Conservation (phyloP, 23 tunicate genomes). For the Ciona savignyi region DNA sequence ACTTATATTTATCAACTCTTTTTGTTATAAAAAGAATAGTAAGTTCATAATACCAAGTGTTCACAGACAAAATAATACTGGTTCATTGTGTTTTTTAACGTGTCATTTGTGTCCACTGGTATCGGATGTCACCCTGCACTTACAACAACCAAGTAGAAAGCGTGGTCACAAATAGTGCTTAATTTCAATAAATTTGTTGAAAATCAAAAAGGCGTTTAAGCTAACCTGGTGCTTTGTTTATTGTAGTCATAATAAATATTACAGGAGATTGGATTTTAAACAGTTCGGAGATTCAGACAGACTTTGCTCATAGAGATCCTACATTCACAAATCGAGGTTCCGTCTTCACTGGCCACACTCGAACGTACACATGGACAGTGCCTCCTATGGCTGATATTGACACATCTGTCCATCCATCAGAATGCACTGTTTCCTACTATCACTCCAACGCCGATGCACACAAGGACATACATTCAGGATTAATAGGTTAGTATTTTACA, state of each 20-base stretch:
- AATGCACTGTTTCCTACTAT: conserved; percentile 13
- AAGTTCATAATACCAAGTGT: too few species aligned
- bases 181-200: too few species aligned
- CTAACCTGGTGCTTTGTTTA: too few species aligned
- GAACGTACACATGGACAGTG: conserved; percentile 9
- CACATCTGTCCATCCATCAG: conserved; percentile 4
- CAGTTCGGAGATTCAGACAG: not conserved
- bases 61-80: too few species aligned
- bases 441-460: not conserved
- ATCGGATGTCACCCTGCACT: too few species aligned
- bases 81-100: too few species aligned
- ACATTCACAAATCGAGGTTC: conserved; percentile 6
- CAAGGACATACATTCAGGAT: conserved; percentile 8
- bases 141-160: too few species aligned
- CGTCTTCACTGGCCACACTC: conserved; percentile 11
- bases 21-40: too few species aligned
- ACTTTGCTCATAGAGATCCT: conserved; percentile 3
- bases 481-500: conserved; percentile 1
- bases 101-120: too few species aligned
- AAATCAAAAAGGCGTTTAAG: too few species aligned
- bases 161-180: not conserved
- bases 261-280: conserved; percentile 9
- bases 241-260: too few species aligned
- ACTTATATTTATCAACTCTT: too few species aligned
- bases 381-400: not conserved